These are phyloP conservation scores for Trachelus iudaicus DNA, from an alignment of 2,888 invertebrate genomes.

Conservation along the genomic window DNA sequence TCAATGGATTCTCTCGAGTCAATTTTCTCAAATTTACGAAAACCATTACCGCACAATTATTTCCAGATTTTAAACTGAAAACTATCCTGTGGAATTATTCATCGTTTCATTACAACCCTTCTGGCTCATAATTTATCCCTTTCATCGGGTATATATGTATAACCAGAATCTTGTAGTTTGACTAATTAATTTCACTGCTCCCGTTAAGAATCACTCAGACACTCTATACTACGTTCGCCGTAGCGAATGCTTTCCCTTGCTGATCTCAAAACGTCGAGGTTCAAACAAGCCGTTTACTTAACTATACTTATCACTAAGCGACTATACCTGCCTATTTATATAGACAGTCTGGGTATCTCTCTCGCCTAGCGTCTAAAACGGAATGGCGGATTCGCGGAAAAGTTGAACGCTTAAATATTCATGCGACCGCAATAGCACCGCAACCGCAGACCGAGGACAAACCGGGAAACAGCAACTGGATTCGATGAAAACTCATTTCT, in stretches of 20 bases:
- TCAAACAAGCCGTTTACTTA: too few species aligned
- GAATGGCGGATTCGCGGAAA: slow-evolving; percentile 33
- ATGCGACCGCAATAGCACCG: slow-evolving; percentile 29
- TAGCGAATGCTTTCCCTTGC: not conserved
- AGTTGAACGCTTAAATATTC: slow-evolving; percentile 59
- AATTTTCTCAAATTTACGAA: not conserved
- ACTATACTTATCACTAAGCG: too few species aligned
- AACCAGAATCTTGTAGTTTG: too few species aligned
- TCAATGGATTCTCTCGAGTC: too few species aligned
- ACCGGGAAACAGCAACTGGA: not conserved
- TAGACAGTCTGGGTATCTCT: too few species aligned
- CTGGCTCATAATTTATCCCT: not conserved
- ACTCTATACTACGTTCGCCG: too few species aligned
- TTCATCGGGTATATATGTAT: not conserved
- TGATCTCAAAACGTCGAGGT: not conserved
- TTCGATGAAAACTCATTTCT: too few species aligned
- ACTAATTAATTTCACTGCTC: too few species aligned
- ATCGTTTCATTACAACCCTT: slow-evolving; percentile 41
- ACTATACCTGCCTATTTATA: too few species aligned
- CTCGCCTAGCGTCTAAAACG: too few species aligned
- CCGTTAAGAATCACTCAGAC: too few species aligned
- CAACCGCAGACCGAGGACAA: not conserved
- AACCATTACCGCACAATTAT: not conserved
- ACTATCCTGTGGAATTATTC: slow-evolving; percentile 56
- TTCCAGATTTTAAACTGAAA: slow-evolving; percentile 44